Percentiles rank a stretch among this genome's conserved stretches.
These are phyloP conservation scores for Oikopleura vanhoeffeni DNA, from an alignment of 23 tunicate species.

Conservation along the genomic window DNA sequence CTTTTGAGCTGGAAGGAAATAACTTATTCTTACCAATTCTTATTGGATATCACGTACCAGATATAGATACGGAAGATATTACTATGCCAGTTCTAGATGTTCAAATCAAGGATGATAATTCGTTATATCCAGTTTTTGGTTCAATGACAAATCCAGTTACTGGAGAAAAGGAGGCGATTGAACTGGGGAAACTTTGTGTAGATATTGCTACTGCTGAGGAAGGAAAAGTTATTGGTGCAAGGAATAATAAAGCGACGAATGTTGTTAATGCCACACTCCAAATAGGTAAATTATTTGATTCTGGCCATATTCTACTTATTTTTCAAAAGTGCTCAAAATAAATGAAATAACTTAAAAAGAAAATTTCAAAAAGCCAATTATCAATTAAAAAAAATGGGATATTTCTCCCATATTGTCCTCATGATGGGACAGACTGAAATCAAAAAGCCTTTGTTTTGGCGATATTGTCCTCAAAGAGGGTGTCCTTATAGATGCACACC, in stretches of 20 bases:
- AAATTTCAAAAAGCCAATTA: too few species aligned
- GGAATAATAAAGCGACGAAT: conserved; percentile 38
- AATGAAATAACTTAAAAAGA: too few species aligned
- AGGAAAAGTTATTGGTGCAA: conserved; percentile 73
- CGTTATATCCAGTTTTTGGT: conserved; percentile 54
- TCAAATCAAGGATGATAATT: conserved; percentile 37
- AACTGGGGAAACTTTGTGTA: conserved; percentile 35
- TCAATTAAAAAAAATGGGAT: too few species aligned
- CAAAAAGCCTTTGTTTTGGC: too few species aligned
- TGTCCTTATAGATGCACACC: too few species aligned
- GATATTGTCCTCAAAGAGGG: too few species aligned
- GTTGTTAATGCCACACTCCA: conserved; percentile 49
- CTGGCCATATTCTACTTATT: too few species aligned
- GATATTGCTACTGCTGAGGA: conserved; percentile 36
- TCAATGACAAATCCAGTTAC: conserved; percentile 60
- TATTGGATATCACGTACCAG: conserved; percentile 52
- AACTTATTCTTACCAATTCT: conserved; percentile 33
- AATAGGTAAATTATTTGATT: too few species aligned
- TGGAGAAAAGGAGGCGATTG: conserved; percentile 42
- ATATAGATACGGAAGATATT: conserved; percentile 30
- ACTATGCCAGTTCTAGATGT: conserved; percentile 46
- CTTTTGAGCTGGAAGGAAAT: neutral
- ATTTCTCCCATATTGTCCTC: too few species aligned
- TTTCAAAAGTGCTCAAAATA: too few species aligned
- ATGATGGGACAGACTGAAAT: too few species aligned